Percentiles rank a stretch among this genome's conserved stretches.
These are phyloP conservation scores for Hemiscyllium ocellatum DNA, from an alignment of 2,113 vertebrate genomes.

Conservation along the genomic window DNA sequence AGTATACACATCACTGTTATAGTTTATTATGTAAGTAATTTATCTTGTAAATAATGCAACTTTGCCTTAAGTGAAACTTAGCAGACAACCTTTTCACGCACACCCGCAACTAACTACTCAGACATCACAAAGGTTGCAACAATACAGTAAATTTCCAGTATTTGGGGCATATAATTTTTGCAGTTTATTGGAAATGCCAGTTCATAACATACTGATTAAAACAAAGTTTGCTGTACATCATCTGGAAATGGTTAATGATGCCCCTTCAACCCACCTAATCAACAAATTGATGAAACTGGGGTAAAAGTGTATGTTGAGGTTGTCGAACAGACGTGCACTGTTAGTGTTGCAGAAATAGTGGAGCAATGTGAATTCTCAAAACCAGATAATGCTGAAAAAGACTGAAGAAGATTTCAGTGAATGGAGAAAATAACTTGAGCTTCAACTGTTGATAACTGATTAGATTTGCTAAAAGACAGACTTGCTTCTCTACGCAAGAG, in stretches of 20 bases:
- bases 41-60: too few relatives aligned
- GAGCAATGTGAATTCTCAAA: neutral
- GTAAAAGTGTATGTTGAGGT: neutral
- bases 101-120: too few relatives aligned
- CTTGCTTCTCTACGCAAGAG: neutral
- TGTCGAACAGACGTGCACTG: neutral
- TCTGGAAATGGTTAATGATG: neutral
- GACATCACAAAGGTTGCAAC: too few relatives aligned
- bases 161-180: too few relatives aligned
- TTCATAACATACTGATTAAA: too few relatives aligned
- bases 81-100: too few relatives aligned
- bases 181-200: too few relatives aligned
- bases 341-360: neutral
- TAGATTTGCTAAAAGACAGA: neutral
- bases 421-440: neutral
- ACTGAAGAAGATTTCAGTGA: neutral
- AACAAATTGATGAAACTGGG: neutral
- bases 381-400: neutral
- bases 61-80: too few relatives aligned
- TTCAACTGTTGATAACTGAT: neutral
- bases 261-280: neutral
- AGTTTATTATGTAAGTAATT: too few relatives aligned
- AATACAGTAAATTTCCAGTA: too few relatives aligned
- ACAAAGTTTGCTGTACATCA: too few relatives aligned
- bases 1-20: too few relatives aligned